A percentile compares a stretch with the other conserved stretches of the same genome.
Evolutionary conservation across 30 jellyfish, hydroid and myxozoan species (phyloP).

Genomic region (Pelagia noctiluca): DNA sequence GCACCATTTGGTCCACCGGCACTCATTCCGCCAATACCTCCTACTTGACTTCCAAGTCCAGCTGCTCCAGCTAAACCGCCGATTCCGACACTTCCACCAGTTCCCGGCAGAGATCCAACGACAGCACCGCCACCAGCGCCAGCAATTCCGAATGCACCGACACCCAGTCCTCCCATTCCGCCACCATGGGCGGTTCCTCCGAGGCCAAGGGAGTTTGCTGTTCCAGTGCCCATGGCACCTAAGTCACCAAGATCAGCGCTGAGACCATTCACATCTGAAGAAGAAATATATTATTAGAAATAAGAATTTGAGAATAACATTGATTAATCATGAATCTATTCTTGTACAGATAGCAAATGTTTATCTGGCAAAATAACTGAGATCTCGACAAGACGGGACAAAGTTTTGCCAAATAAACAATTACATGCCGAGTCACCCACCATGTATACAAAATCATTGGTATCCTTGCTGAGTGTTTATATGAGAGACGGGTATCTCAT

Average conservation of each 20-base stretch:
- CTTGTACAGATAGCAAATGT: no score
- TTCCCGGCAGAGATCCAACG: conserved; percentile 88
- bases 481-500: no score
- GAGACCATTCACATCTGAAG: conserved; percentile 72
- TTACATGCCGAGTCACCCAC: no score
- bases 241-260: conserved; percentile 97
- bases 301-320: not conserved
- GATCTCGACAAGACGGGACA: no score
- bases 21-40: conserved; percentile 83
- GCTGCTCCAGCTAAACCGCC: conserved; percentile 97
- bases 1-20: conserved; percentile 78
- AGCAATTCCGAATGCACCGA: conserved; percentile 87
- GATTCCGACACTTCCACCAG: conserved; percentile 86
- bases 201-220: conserved; percentile 94
- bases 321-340: not conserved
- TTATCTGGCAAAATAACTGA: no score
- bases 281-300: not conserved
- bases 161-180: conserved; percentile 93
- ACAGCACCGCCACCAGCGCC: conserved; percentile 99
- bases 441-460: no score
- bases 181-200: conserved; percentile 97
- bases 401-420: no score
- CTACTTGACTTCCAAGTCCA: conserved; percentile 93
- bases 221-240: conserved; percentile 95
- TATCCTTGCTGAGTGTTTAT: no score